These are phyloP conservation scores for Zoanthus gigantus DNA, from an alignment of 92 coral and sea anemone genomes.

Conservation along the genomic window DNA sequence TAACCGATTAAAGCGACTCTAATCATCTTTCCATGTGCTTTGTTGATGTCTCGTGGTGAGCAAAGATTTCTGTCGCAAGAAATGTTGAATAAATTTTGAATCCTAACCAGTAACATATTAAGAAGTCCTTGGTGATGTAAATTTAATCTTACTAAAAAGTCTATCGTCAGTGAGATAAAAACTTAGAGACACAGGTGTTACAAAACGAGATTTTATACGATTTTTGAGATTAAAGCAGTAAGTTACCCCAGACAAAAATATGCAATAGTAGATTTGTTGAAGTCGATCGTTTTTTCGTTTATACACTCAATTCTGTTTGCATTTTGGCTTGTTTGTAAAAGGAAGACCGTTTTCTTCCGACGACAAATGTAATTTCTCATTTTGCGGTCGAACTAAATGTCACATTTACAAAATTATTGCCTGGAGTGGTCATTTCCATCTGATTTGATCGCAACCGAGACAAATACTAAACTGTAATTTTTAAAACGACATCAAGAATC, in stretches of 20 bases:
- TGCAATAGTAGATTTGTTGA: too few relatives aligned
- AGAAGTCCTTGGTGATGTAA: constrained; percentile 35
- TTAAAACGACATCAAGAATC: constrained; percentile 9
- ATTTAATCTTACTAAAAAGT: neutral
- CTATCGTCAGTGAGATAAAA: neutral
- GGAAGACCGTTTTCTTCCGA: constrained; percentile 10
- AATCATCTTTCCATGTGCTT: constrained; percentile 5
- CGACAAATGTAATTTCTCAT: neutral
- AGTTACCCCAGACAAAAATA: too few relatives aligned
- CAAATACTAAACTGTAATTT: constrained; percentile 16
- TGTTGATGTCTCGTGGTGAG: constrained; percentile 8
- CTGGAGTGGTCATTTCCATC: constrained; percentile 12
- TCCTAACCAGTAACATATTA: constrained; percentile 33
- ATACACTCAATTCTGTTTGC: too few relatives aligned
- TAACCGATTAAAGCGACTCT: neutral
- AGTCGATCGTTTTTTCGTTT: too few relatives aligned
- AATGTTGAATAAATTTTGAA: constrained; percentile 38
- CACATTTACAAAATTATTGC: constrained; percentile 11
- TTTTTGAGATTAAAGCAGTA: neutral
- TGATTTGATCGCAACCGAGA: constrained; percentile 15
- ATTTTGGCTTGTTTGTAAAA: neutral
- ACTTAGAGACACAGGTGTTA: neutral
- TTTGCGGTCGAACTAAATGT: constrained; percentile 33
- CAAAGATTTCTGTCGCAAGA: neutral
- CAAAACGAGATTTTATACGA: neutral